Evolutionary conservation across 2,113 vertebrate genomes (phyloP).

Genomic region (Crotalus horridus): DNA sequence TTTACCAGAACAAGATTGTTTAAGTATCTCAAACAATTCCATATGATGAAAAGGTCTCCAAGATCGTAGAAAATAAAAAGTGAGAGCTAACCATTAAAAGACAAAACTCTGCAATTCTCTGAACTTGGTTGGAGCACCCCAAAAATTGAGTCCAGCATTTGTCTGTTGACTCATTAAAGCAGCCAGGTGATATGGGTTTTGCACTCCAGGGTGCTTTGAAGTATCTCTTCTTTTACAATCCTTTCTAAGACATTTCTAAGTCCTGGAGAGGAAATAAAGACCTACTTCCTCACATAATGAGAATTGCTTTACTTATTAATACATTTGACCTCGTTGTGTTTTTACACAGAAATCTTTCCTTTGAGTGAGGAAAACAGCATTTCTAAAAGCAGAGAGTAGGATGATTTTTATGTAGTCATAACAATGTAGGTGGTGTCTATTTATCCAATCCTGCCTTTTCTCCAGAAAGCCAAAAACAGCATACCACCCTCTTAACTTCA

Average conservation of each 20-base stretch:
- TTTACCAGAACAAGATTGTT: constrained; percentile 47
- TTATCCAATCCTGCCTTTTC: not conserved
- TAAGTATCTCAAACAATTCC: constrained; percentile 54
- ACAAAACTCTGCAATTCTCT: not conserved
- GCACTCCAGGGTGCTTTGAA: not conserved
- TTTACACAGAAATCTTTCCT: not conserved
- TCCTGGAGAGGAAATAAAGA: not conserved
- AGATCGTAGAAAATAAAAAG: constrained; percentile 45
- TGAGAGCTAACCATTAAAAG: not conserved
- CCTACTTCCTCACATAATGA: not conserved
- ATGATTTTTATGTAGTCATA: not conserved
- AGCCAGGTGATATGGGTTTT: not conserved
- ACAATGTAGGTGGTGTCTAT: not conserved
- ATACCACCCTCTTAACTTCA: not conserved
- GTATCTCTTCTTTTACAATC: not conserved
- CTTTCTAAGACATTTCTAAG: not conserved
- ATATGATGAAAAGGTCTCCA: constrained; percentile 47
- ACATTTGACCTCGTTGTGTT: not conserved
- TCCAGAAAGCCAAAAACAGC: not conserved
- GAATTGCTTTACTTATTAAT: not conserved
- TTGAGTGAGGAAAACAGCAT: not conserved
- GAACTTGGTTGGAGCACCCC: not conserved
- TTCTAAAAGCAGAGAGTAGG: not conserved
- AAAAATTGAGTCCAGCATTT: not conserved
- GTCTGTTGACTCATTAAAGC: not conserved